Evolutionary conservation across 1,140 invertebrate genomes (phyloP).

Genomic region (Drosophila willistoni): DNA sequence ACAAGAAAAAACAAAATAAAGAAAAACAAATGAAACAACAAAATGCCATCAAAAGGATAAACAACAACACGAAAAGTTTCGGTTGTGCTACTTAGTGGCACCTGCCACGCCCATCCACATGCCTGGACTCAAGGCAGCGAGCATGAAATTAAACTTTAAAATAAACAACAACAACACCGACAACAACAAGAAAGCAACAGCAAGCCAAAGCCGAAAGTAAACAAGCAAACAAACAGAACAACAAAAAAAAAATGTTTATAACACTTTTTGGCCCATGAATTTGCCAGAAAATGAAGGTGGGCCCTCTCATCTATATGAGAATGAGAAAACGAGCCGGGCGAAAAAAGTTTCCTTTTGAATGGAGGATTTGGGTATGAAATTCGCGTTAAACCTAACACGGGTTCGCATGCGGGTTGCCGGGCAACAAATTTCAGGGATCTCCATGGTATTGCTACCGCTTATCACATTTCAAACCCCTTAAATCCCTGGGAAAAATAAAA

Average conservation of each 20-base stretch:
- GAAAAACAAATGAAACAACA: conserved; percentile 11
- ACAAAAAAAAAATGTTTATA: conserved; percentile 26
- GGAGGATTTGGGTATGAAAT: conserved; percentile 5
- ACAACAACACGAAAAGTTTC: conserved; percentile 39
- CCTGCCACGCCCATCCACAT: conserved; percentile 3
- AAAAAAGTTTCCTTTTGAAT: conserved; percentile 20
- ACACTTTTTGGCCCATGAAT: conserved; percentile 30
- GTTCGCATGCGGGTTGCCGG: conserved; percentile 3
- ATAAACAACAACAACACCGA: conserved; percentile 33
- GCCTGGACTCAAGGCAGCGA: conserved; percentile 27
- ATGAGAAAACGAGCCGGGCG: not conserved
- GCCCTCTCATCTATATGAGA: not conserved
- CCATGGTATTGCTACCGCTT: not conserved
- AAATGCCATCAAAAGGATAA: conserved; percentile 48
- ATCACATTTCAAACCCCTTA: not conserved
- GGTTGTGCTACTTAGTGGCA: conserved; percentile 18
- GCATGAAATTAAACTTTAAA: conserved; percentile 65
- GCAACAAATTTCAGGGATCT: not conserved
- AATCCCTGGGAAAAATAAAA: not conserved
- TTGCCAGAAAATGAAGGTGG: conserved; percentile 20
- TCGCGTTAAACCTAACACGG: not conserved
- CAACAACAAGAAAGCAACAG: conserved; percentile 8
- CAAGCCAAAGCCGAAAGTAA: conserved; percentile 32
- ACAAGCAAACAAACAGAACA: conserved; percentile 46
- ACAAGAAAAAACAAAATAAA: not conserved